These are phyloP conservation scores for Hydra vulgaris DNA, from an alignment of 30 jellyfish, hydroid and myxozoan genomes.

Conservation along the genomic window DNA sequence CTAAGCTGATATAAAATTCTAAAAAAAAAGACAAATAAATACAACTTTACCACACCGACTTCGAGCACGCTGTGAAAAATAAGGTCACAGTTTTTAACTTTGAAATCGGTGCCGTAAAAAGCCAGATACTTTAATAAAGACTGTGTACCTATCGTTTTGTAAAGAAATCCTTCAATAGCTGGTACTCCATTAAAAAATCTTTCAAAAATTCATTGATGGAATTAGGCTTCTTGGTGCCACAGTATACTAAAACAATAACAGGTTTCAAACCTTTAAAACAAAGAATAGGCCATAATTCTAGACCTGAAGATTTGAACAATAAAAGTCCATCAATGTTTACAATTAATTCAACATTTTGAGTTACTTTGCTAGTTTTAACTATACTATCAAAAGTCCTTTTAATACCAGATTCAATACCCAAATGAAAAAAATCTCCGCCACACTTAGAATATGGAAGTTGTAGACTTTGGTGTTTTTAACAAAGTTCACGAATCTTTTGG, in stretches of 20 bases:
- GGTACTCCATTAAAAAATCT: slow-evolving; percentile 17
- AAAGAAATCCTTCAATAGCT: slow-evolving; percentile 15
- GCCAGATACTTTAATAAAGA: slow-evolving; percentile 2
- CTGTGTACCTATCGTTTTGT: neutral
- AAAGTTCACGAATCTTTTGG: slow-evolving; percentile 29
- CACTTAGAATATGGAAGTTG: slow-evolving; percentile 7
- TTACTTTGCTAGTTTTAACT: neutral
- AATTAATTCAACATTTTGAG: slow-evolving; percentile 8
- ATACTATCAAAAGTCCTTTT: neutral
- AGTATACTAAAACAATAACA: slow-evolving; percentile 26
- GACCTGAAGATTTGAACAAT: slow-evolving; percentile 16
- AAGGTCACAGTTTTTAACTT: slow-evolving; percentile 11
- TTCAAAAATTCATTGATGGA: slow-evolving; percentile 15
- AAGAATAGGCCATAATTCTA: slow-evolving; percentile 25
- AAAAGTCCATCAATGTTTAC: slow-evolving; percentile 30
- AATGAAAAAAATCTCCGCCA: slow-evolving; percentile 19
- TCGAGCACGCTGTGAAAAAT: slow-evolving; percentile 14
- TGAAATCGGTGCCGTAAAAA: slow-evolving; percentile 17
- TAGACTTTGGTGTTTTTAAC: neutral
- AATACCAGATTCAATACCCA: slow-evolving; percentile 19
- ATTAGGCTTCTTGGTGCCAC: slow-evolving; percentile 32
- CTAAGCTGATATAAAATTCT: too few species aligned
- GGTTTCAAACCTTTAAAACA: slow-evolving; percentile 7
- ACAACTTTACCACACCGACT: slow-evolving; percentile 3
- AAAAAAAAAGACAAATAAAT: too few species aligned